Base-by-base conservation (phyloP, 2,797 vertebrate species). In the Enteromius treurensis region DNA sequence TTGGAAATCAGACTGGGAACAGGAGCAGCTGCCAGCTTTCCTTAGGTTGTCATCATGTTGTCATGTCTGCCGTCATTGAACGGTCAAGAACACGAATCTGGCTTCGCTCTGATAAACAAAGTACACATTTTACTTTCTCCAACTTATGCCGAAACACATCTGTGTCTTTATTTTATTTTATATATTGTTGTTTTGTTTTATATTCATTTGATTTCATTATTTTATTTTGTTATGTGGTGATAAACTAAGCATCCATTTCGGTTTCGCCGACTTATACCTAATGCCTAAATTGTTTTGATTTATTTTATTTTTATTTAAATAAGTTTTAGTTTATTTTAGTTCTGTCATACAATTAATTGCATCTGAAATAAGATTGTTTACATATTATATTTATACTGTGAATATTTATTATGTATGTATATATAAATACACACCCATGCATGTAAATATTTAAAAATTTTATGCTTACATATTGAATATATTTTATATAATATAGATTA, bases 1-100 rank as follows among this genome's bases (percentile, higher is more conserved):
- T 79, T 80, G 69, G 69, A 84, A 84, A 58, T 40, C 83, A 67
- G 37, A 53, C 47, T 74, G 70, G 62, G 83, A 78, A 78, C 26
- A 21, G 10, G 47, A 68, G 58, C 62, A 45, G 77, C 60, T 75
- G 69, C 70, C 77, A 84, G 23, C 26, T 83, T 83, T 83, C 65
- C 75, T 34, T 76, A 70, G 53, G 40, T 84, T 62, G 73, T 55
- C 42, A 23, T 74, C 47, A 26, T 21, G 40, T 81, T 67, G 65
- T 65, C 82, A 64, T 79, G 73, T 17, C 62, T 11, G 7, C 81
- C 9, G 17, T 67, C 13, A 26, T 45, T 55, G 21, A 29, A 64
- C 1, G 5, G 21, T 81, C 21, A 23, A 14, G 74, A 74, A 49
- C 40, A 47, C 6, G 5, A 53, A 51, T 29, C 42, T 29, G 14